Conservation (phyloP, 2,888 invertebrate species). For the Sisyra nigra region DNA sequence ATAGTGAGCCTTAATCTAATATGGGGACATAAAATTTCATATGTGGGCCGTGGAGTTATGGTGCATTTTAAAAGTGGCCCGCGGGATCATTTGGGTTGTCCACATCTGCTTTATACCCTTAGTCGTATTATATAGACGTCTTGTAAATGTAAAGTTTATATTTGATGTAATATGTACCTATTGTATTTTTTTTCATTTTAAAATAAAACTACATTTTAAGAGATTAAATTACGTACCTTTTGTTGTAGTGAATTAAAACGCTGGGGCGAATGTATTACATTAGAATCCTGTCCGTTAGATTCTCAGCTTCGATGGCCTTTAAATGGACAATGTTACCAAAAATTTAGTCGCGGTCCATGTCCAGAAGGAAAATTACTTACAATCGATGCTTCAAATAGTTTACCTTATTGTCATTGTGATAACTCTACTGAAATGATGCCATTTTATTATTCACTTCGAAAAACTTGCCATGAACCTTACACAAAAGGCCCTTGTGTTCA, state of each 20-base stretch:
- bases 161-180: no score
- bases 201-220: no score
- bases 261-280: slow-evolving; percentile 48
- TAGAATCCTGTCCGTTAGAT: slow-evolving; percentile 43
- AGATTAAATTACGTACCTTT: no score
- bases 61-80: no score
- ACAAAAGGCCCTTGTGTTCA: slow-evolving; percentile 65
- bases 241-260: not conserved
- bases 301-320: slow-evolving; percentile 62
- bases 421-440: slow-evolving; percentile 29
- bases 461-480: slow-evolving; percentile 67
- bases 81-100: no score
- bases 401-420: slow-evolving; percentile 44
- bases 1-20: no score
- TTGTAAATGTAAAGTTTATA: no score
- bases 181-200: no score
- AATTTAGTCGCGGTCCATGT: slow-evolving; percentile 59
- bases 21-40: no score
- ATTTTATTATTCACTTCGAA: slow-evolving; percentile 39
- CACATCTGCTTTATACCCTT: no score
- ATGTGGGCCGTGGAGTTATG: no score
- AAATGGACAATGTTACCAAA: slow-evolving; percentile 57
- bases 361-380: slow-evolving; percentile 53
- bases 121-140: no score
- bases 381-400: slow-evolving; percentile 32